Evolutionary conservation across 2,113 vertebrate species (phyloP), one percentile per base, ranked within the genome.

Genomic region (Bagarius yarrelli): DNA sequence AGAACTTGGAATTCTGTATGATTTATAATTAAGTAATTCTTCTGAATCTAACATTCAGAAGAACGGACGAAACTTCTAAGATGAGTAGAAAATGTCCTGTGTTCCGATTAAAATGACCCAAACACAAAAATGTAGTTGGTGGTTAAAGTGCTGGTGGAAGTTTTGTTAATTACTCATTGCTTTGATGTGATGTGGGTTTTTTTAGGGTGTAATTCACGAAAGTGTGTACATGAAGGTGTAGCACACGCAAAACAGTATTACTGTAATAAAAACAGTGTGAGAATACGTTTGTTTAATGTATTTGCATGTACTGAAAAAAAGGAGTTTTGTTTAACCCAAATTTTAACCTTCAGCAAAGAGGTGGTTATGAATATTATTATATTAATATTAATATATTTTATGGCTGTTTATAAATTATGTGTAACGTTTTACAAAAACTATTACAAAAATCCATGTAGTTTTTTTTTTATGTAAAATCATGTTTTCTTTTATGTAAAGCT

Each of bases 181-280:
- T 60, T 80, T 80, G 66, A 80, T 70, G 78, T 71, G 77, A 30
- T 79, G 66, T 47, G 44, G n/a, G n/a, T n/a, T n/a, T 70, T 80
- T 70, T 59, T 15, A 69, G 34, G 36, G 77, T 23, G 32, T 79
- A 25, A 79, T 57, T 55, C 69, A 69, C 64, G 69, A 78, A 59
- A 76, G 34, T 71, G 44, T 52, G 50, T 71, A 30, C 36, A 76
- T 76, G 74, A 6, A 76, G 74, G 74, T 47, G 34, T 60, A 27
- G 27, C 36, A 19, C 52, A 79, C 70, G 64, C 64, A 70, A 70
- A 79, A 70, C 52, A 21, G 14, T 57, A 40, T 0, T 40, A 4
- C 78, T 47, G 40, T 50, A 23, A 76, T 61, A 59, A 61, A 76
- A 76, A 50, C 57, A 63, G 57, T 1, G 19, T 30, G n/a, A 76